Evolutionary conservation across 2,888 invertebrate species (phyloP).

Genomic region (Amphimallon solstitiale): DNA sequence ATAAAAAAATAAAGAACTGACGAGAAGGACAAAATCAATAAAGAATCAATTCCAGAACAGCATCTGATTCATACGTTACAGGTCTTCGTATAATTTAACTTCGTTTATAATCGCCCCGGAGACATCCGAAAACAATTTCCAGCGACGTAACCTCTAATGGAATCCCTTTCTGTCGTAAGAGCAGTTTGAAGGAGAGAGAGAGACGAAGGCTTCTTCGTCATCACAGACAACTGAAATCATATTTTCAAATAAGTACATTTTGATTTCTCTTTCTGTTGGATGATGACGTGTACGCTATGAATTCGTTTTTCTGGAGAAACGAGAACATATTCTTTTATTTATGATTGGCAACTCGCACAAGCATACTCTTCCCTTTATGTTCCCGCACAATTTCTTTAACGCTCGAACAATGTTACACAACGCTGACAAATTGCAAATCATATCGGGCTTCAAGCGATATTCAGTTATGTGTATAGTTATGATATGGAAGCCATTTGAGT

Average conservation of each 20-base stretch:
- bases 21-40: neutral
- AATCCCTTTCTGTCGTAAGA: constrained; percentile 37
- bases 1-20: no score
- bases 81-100: constrained; percentile 38
- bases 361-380: no score
- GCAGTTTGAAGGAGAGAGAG: neutral
- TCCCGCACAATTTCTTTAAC: no score
- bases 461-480: no score
- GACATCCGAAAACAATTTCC: constrained; percentile 48
- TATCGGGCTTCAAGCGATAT: no score
- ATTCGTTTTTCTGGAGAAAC: constrained; percentile 12
- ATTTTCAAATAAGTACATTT: constrained; percentile 36
- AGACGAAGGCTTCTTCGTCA: constrained; percentile 43
- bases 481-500: no score
- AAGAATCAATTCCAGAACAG: neutral
- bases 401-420: no score
- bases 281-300: constrained; percentile 10
- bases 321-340: neutral
- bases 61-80: constrained; percentile 10
- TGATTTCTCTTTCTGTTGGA: constrained; percentile 4
- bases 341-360: neutral
- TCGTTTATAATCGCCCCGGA: constrained; percentile 32
- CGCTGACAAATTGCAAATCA: no score
- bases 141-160: constrained; percentile 45
- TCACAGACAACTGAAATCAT: constrained; percentile 38